A percentile compares a stretch with the other conserved stretches of the same genome.
phyloP scores from a whole-genome alignment of 2,888 invertebrate genomes.

The Xestia c-nigrum region DNA sequence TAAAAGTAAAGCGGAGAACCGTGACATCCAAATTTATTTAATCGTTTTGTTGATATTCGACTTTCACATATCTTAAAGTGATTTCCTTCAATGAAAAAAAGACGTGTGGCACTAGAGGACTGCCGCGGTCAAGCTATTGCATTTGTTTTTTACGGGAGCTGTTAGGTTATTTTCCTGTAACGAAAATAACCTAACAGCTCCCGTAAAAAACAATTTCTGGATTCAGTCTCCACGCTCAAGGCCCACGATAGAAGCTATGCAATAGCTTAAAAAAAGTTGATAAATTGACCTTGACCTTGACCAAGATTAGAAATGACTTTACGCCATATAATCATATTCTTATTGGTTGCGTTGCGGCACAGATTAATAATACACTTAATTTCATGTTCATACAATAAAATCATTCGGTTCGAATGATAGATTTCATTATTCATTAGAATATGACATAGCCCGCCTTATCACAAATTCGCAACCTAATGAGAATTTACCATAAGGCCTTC shows the following conservation, averaged over 20 bases:
- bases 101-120: too few species aligned
- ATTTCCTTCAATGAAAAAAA: too few species aligned
- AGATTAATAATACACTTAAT: not conserved
- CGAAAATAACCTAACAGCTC: too few species aligned
- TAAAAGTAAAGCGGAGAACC: not conserved
- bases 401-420: not conserved
- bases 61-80: not conserved
- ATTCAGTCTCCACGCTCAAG: too few species aligned
- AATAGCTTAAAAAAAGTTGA: too few species aligned
- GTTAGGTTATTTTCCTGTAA: too few species aligned
- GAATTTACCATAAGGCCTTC: not conserved
- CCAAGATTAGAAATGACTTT: not conserved
- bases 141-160: too few species aligned
- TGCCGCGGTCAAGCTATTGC: too few species aligned
- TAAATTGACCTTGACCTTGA: not conserved
- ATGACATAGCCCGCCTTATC: not conserved
- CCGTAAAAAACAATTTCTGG: too few species aligned
- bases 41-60: not conserved
- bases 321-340: not conserved
- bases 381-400: not conserved
- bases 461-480: not conserved
- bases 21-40: not conserved
- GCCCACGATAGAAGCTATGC: too few species aligned
- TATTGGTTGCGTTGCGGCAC: not conserved
- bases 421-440: not conserved